phyloP scores from a whole-genome alignment of 2,797 vertebrate species.

The Parotocinclus haroldoi region DNA sequence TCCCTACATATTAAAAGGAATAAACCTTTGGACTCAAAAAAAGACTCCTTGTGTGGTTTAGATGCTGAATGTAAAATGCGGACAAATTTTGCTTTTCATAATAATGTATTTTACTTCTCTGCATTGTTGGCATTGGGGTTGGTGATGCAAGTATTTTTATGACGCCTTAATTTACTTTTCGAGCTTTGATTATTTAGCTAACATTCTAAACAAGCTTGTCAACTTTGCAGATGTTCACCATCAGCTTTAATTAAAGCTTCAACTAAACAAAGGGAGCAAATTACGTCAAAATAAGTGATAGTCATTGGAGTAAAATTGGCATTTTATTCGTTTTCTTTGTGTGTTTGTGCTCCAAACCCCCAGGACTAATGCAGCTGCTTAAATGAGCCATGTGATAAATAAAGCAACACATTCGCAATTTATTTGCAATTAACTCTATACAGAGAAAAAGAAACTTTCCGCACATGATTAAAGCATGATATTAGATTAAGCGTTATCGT shows the following conservation, averaged over 20 bases:
- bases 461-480: too few relatives aligned
- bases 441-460: background rate
- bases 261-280: constrained; percentile 39
- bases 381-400: constrained; percentile 17
- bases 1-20: too few relatives aligned
- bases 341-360: constrained; percentile 10
- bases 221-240: constrained; percentile 23
- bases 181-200: constrained; percentile 13
- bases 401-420: background rate
- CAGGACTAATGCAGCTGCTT: constrained; percentile 15
- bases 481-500: too few relatives aligned
- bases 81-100: too few relatives aligned
- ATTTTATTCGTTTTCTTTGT: constrained; percentile 8
- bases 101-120: too few relatives aligned
- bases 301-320: constrained; percentile 22
- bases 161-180: background rate
- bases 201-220: constrained; percentile 9
- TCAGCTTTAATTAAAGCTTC: constrained; percentile 28
- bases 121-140: background rate
- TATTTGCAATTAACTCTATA: constrained; percentile 1
- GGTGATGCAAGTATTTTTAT: background rate
- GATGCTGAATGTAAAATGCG: too few relatives aligned
- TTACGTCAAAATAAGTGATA: constrained; percentile 38
- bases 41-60: too few relatives aligned
- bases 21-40: too few relatives aligned